phyloP scores from a whole-genome alignment of 2,113 vertebrate species.

The Apodemus speciosus region DNA sequence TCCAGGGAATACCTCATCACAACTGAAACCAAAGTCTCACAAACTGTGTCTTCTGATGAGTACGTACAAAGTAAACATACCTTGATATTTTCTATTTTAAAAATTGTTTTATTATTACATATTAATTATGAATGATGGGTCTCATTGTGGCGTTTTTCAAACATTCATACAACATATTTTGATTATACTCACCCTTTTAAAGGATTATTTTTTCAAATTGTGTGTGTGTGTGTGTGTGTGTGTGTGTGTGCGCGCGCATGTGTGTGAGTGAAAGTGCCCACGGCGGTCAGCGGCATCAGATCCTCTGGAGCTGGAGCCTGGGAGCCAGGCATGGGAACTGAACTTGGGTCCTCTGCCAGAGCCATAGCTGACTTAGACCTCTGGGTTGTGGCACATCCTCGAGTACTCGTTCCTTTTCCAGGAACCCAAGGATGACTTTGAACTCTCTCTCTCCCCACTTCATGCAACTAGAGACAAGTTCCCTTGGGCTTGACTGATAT shows the following conservation, averaged over 20 bases:
- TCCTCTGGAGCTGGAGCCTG: not conserved
- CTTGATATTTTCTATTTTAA: constrained; percentile 28
- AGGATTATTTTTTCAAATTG: not conserved
- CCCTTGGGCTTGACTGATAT: not conserved
- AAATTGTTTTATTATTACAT: not conserved
- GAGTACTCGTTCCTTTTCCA: not conserved
- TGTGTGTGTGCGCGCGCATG: not conserved
- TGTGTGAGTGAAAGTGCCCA: not conserved
- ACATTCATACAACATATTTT: not conserved
- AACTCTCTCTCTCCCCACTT: not conserved
- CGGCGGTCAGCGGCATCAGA: not conserved
- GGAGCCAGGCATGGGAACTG: not conserved
- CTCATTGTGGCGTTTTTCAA: not conserved
- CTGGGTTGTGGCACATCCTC: no score
- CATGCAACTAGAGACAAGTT: not conserved
- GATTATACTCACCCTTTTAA: not conserved
- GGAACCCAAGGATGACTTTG: not conserved
- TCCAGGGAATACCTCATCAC: not conserved
- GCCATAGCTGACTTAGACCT: not conserved
- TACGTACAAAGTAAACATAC: not conserved
- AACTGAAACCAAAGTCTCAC: not conserved
- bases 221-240: not conserved
- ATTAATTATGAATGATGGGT: not conserved
- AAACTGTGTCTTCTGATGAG: not conserved
- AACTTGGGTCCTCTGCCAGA: not conserved